A percentile compares a stretch with the other conserved stretches of the same genome.
phyloP scores from a whole-genome alignment of 2,888 invertebrate species.

The Oithona nana region DNA sequence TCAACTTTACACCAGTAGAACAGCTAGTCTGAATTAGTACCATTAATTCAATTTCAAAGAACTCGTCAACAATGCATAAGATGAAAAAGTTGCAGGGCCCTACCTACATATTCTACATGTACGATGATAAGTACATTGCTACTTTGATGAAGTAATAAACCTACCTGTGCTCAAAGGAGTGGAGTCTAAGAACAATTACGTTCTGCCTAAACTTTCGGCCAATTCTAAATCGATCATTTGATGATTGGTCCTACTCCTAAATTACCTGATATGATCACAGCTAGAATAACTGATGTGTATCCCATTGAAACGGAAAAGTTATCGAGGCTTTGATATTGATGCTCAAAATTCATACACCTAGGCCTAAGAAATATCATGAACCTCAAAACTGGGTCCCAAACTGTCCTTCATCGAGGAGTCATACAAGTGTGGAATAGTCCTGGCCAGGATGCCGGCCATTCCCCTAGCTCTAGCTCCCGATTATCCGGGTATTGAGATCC shows the following conservation, averaged over 20 bases:
- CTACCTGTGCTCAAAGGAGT: slow-evolving; percentile 14
- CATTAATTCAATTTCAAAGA: too few relatives aligned
- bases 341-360: slow-evolving; percentile 2
- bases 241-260: slow-evolving; percentile 13
- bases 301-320: slow-evolving; percentile 7
- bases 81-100: slow-evolving; percentile 2
- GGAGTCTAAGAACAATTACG: not conserved
- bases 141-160: not conserved
- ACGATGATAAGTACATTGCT: slow-evolving; percentile 7
- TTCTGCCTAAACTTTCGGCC: not conserved
- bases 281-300: not conserved
- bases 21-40: too few relatives aligned
- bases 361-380: not conserved
- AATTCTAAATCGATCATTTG: not conserved
- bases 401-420: slow-evolving; percentile 9
- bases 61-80: slow-evolving; percentile 7
- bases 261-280: not conserved
- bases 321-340: slow-evolving; percentile 10
- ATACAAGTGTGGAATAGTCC: slow-evolving; percentile 12
- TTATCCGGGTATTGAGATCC: slow-evolving; percentile 4
- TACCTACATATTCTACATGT: not conserved
- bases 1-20: too few relatives aligned
- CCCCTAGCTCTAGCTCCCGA: not conserved
- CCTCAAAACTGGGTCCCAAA: slow-evolving; percentile 13
- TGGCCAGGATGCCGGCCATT: not conserved